A percentile compares a stretch with the other conserved stretches of the same genome.
Conservation (phyloP, 2,113 vertebrate genomes). For the Nycticorax nycticorax region DNA sequence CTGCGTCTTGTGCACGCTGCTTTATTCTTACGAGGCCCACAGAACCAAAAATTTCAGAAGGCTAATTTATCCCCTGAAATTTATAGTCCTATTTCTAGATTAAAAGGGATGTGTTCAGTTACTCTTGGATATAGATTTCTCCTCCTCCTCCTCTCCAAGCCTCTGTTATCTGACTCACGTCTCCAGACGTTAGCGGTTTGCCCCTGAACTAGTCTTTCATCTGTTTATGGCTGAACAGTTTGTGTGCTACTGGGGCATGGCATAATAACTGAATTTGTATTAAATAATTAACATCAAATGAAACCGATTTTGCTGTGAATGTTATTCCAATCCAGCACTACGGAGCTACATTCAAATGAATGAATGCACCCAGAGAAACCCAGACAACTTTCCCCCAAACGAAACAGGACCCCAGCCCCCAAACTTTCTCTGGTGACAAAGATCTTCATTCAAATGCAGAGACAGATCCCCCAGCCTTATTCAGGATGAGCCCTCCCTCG, state of each 20-base stretch:
- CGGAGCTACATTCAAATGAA: not conserved
- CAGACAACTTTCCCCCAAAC: not conserved
- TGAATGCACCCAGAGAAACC: not conserved
- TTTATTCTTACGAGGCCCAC: not conserved
- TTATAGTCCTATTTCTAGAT: constrained; percentile 7
- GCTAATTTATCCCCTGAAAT: constrained; percentile 23
- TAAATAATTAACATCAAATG: constrained; percentile 55
- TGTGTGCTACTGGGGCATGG: constrained; percentile 29
- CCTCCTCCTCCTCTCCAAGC: constrained; percentile 20
- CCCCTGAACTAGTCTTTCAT: constrained; percentile 49
- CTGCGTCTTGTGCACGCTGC: not conserved
- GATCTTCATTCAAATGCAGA: not conserved
- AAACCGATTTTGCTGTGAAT: constrained; percentile 12
- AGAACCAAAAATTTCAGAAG: not conserved
- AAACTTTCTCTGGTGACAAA: not conserved
- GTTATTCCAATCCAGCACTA: not conserved
- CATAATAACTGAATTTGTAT: constrained; percentile 45
- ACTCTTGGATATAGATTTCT: not conserved
- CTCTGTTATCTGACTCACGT: not conserved
- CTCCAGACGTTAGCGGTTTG: not conserved
- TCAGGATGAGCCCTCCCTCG: not conserved
- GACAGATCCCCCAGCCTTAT: not conserved
- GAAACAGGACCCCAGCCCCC: not conserved
- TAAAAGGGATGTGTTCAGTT: not conserved
- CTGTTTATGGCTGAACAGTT: constrained; percentile 56